Conservation (phyloP, 1,140 invertebrate species). For the Calliphora vicina region DNA sequence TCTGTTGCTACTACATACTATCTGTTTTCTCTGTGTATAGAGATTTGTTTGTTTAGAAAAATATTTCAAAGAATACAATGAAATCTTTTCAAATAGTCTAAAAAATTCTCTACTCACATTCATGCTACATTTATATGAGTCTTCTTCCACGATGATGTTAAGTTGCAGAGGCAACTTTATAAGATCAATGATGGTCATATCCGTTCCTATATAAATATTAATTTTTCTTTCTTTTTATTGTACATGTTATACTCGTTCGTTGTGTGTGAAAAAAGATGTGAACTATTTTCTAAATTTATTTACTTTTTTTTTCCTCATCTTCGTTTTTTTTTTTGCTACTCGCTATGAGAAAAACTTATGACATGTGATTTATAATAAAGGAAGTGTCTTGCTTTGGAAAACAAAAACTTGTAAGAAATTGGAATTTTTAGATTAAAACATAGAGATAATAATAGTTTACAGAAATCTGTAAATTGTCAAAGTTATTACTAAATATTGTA, state of each 20-base stretch:
- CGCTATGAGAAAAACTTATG: neutral
- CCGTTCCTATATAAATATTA: neutral
- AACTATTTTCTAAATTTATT: neutral
- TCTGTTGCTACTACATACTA: too few species aligned
- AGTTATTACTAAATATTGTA: too few species aligned
- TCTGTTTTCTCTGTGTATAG: too few species aligned
- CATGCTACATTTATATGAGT: too few species aligned
- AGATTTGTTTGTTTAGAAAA: neutral
- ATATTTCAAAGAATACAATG: neutral
- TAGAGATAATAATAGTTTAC: too few species aligned
- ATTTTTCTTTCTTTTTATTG: neutral
- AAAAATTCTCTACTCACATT: too few species aligned
- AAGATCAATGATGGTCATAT: conserved; percentile 13
- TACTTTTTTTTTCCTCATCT: neutral
- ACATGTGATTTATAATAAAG: neutral
- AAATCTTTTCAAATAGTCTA: neutral
- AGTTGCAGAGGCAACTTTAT: neutral
- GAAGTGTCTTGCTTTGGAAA: neutral
- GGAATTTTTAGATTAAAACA: neutral
- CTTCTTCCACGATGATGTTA: neutral
- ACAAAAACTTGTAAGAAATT: neutral
- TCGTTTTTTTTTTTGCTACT: neutral
- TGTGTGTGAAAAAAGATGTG: neutral
- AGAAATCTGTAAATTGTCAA: too few species aligned
- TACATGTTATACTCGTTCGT: neutral